Percentiles rank a stretch among this genome's conserved stretches.
Evolutionary conservation across 2,113 vertebrate genomes (phyloP).

Genomic region (Platysteira castanea): DNA sequence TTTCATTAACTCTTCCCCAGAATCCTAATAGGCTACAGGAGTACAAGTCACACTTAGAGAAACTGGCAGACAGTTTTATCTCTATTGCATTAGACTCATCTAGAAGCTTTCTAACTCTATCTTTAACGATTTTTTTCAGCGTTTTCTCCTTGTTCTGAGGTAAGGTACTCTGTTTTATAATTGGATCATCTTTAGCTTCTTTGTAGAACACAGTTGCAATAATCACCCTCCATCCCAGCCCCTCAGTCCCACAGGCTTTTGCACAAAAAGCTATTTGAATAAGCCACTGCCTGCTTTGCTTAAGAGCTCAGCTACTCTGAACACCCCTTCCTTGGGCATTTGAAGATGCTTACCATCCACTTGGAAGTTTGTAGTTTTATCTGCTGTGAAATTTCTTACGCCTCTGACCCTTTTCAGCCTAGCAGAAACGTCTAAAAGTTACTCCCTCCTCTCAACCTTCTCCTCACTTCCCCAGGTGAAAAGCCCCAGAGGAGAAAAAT

Average conservation of each 20-base stretch:
- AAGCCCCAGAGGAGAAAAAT: background rate
- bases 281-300: background rate
- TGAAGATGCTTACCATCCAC: fast-evolving
- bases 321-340: background rate
- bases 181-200: conserved; percentile 25
- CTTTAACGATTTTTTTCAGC: conserved; percentile 18
- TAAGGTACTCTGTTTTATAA: background rate
- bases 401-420: background rate
- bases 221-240: background rate
- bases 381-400: background rate
- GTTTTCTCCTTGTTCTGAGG: background rate
- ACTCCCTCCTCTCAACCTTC: background rate
- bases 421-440: background rate
- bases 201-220: background rate
- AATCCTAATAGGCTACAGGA: conserved; percentile 33
- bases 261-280: background rate
- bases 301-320: background rate
- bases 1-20: conserved; percentile 49
- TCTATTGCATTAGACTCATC: background rate
- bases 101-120: conserved; percentile 43
- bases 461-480: background rate
- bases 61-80: conserved; percentile 5
- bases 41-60: background rate
- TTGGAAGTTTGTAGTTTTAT: background rate
- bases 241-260: background rate